Evolutionary conservation across 2,797 vertebrate genomes (phyloP), one percentile per base, ranked within the genome.

Genomic region (Eulemur coronatus): DNA sequence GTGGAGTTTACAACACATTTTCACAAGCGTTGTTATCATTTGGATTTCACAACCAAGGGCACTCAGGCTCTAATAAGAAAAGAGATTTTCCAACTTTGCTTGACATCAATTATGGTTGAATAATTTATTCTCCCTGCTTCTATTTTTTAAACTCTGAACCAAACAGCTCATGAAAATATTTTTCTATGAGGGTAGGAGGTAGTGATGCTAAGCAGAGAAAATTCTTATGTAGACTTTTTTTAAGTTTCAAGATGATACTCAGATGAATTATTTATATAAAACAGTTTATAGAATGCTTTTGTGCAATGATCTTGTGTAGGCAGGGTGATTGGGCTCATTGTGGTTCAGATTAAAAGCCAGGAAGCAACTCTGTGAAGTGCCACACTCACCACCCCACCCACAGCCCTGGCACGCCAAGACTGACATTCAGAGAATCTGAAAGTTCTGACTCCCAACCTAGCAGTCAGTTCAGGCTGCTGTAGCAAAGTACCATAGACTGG

Each of bases 121-220:
- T 92, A 96, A 82, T 92, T 92, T 92, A 82, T 69, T 67, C 41
- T 63, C n/a, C 22, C 55, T 85, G 55, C 26, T 20, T 76, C 43
- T 95, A 2, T 24, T 57, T 80, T 87, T 95, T 72, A 59, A 84
- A 84, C 35, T 70, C 79, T 85, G 41, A 59, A 57, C 4, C 76
- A 96, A 50, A 84, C 1, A 63, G 30, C 41, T 79, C 43, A 6
- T 65, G 57, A 84, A 91, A 85, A 55, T 38, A 48, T 5, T 57
- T 59, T 81, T 76, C 28, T 57, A 0, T 35, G 70, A 69, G 50
- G 59, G 14, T 33, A 86, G 80, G 20, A 35, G 35, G 38, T 13
- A 41, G 26, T 33, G 13, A 28, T 50, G 24, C 91, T 67, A 70
- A 90, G 10, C 48, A 48, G 43, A 84, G 38, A 86, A 91, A 41